A percentile compares a stretch with the other conserved stretches of the same genome.
Evolutionary conservation across 2,888 invertebrate genomes (phyloP).

Genomic region (Morpho deidamia): DNA sequence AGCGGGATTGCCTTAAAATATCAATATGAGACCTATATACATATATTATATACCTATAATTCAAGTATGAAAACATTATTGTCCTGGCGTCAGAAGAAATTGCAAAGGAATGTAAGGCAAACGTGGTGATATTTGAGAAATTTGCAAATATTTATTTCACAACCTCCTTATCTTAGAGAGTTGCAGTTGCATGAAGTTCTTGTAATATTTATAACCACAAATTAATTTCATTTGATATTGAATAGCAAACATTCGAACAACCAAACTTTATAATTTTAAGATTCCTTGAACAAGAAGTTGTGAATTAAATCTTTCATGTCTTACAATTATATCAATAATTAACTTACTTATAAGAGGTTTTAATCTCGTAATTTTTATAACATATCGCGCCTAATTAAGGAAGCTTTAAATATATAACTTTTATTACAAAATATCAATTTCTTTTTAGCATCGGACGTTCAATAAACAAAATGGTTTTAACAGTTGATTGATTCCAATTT

Average conservation of each 20-base stretch:
- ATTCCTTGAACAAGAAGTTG: not conserved
- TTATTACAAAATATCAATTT: too few species aligned
- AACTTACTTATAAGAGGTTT: slow-evolving; percentile 1
- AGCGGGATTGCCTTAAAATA: not conserved
- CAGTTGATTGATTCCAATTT: too few species aligned
- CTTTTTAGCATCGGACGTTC: too few species aligned
- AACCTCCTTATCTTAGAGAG: not conserved
- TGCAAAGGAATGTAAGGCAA: slow-evolving; percentile 23
- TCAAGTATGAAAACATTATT: slow-evolving; percentile 18
- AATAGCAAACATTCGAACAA: too few species aligned
- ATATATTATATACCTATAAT: not conserved
- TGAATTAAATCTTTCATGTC: slow-evolving; percentile 1
- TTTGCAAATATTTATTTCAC: not conserved
- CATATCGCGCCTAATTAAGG: not conserved
- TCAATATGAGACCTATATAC: slow-evolving; percentile 3
- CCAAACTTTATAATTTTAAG: not conserved
- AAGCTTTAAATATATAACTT: not conserved
- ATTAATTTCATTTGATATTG: too few species aligned
- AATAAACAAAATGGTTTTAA: too few species aligned
- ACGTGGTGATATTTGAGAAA: slow-evolving; percentile 10
- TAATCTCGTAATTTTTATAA: not conserved
- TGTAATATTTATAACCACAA: too few species aligned
- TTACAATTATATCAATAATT: slow-evolving; percentile 1
- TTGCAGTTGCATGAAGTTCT: too few species aligned
- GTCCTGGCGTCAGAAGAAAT: slow-evolving; percentile 17